Evolutionary conservation across 2,888 invertebrate species (phyloP), one percentile per base, ranked within the genome.

Genomic region (Acleris sparsana): DNA sequence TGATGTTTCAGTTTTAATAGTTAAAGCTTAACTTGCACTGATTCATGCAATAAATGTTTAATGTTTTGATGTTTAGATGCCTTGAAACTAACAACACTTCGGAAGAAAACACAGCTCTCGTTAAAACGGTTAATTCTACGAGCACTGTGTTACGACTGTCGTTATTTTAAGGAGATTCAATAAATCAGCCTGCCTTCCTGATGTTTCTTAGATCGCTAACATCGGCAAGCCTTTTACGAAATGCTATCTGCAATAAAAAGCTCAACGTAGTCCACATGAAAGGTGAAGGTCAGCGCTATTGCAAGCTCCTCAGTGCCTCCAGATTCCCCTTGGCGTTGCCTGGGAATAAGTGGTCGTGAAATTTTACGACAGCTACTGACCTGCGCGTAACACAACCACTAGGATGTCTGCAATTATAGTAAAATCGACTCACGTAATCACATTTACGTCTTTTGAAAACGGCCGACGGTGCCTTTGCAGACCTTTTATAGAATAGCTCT

Each of bases 321-420:
- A 78, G 78, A 81, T 75, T 79, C 77, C 78, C 77, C 80, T 78
- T 73, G 73, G 76, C 75, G 70, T 71, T 74, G 76, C 76, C 73
- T 71, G 73, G 69, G 72, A 72, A 77, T 75, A 78, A 84, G 80
- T 78, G 83, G 78, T 87, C 86, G 78, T 87, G 81, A 87, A 86
- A 81, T 83, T 88, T 89, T 83, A 89, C 80, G 86, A 84, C 73
- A 77, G 81, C 85, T 84, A 84, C 85, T 85, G 84, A 86, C 84
- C 82, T 78, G 73, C 78, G 76, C 80, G 81, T 83, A 81, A 78
- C 82, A 81, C 82, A 82, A 79, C 80, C 82, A 80, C 80, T 83
- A 83, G 80, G 79, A 79, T 82, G 80, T 82, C 75, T 77, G 80
- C 86, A 85, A 86, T 87, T 84, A 87, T 80, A 80, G 80, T 82